Evolutionary conservation across 1,140 invertebrate genomes (phyloP), one percentile per base, ranked within the genome.

Genomic region (Chrysopa pallens): DNA sequence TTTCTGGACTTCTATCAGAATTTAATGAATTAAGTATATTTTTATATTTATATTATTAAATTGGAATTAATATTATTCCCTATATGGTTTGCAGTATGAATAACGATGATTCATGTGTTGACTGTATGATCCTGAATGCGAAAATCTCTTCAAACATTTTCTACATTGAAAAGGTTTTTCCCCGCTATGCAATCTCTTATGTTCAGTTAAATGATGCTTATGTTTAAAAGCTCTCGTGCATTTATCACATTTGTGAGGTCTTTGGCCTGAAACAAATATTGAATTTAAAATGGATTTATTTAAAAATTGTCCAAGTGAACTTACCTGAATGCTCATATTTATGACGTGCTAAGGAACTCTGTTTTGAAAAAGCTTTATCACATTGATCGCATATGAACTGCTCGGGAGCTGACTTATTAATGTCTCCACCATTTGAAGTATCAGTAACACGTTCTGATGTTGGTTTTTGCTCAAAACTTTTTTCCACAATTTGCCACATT

Each of bases 71-170:
- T 9, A 9, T 23, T 78, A 83, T 62, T 83, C 78, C 75, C 80
- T 80, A 68, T 88, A 92, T 28, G 90, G 91, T 64, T 94, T 95
- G 72, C 91, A 96, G 60, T 93, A 94, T 14, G 87, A 90, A 68
- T 84, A 97, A 48, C 94, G 78, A 69, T 99, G 95, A 71, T 98
- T 98, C 93, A 98, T 98, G 71, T 99, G 96, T 62, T 99, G 96
- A 60, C 89, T 95, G 72, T 95, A 99, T 40, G 92, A 97, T 47
- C 96, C 96, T 38, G 92, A 97, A 68, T 99, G 96, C 35, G 89
- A 95, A 69, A 99, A 99, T 48, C 94, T 77, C 67, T 99, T 99
- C 54, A 94, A 77, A 70, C 96, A 99, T 72, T 98, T 98, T 60
- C 80, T 78, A 67, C 96, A 99, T 67, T 97, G 88, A 65, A 96